Conservation (phyloP, 2,888 invertebrate genomes). For the Lycaena phlaeas region DNA sequence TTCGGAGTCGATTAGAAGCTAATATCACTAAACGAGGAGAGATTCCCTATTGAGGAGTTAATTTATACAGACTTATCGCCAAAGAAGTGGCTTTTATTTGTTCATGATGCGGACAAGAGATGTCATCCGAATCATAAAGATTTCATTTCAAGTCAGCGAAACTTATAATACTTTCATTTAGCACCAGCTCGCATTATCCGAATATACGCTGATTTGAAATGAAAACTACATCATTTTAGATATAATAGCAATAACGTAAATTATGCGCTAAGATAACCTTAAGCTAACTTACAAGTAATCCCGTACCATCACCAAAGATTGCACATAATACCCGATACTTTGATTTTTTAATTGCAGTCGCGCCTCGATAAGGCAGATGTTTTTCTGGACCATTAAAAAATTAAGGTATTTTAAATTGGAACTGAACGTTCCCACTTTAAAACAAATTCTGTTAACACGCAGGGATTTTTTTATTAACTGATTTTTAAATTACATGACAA, state of each 20-base stretch:
- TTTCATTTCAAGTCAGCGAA: conserved; percentile 65
- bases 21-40: conserved; percentile 71
- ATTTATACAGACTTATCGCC: conserved; percentile 24
- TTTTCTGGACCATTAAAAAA: conserved; percentile 64
- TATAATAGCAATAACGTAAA: conserved; percentile 15
- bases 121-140: conserved; percentile 62
- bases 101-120: conserved; percentile 59
- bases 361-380: conserved; percentile 48
- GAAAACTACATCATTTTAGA: conserved; percentile 41
- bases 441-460: conserved; percentile 31
- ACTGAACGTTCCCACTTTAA: conserved; percentile 23
- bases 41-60: conserved; percentile 56
- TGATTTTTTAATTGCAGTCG: conserved; percentile 73
- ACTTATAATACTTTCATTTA: conserved; percentile 29
- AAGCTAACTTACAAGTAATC: conserved; percentile 52
- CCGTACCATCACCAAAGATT: conserved; percentile 83
- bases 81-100: conserved; percentile 13
- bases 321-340: conserved; percentile 88
- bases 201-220: conserved; percentile 59
- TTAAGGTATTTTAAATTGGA: conserved; percentile 58
- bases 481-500: too few relatives aligned
- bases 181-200: conserved; percentile 44
- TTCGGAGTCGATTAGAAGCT: conserved; percentile 66
- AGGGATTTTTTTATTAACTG: too few relatives aligned
- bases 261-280: conserved; percentile 32